Evolutionary conservation across 1,140 invertebrate genomes (phyloP), one percentile per base, ranked within the genome.

Genomic region (Zaprionus taronus): DNA sequence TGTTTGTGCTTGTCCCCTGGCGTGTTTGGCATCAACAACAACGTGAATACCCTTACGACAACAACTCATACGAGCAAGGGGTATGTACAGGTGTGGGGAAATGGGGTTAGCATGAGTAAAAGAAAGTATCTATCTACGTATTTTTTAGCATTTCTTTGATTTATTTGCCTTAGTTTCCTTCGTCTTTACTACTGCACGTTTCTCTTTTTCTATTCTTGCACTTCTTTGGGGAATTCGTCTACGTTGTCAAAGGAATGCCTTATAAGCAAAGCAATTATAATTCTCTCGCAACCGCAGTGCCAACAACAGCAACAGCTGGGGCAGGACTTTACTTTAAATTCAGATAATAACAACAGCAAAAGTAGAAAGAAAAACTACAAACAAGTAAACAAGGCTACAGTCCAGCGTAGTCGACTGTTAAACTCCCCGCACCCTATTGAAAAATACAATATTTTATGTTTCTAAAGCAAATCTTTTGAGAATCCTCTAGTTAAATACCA

Each of bases 101-200:
- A n/a, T 15, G 38, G 38, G 38, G 5, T 7, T n/a, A 41, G 14
- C 14, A 20, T 34, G 34, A 66, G 14, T 41, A 49, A 28, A 49
- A 69, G 68, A 75, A 66, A n/a, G 6, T 41, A 41, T 41, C 38
- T 41, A 41, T n/a, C 38, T 41, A 41, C 2, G 15, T 41, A 41
- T 41, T 41, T 41, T 41, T 2, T 41, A 15, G 36, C 49, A 60
- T 79, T 79, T 41, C 26, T 12, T 31, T 63, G 47, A 83, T 75
- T 81, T 81, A 77, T 87, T 87, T 84, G 75, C 85, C 84, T 87
- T 83, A 79, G 61, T 87, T 81, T 84, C 77, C 73, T 72, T 60
- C 79, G 12, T 36, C 14, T 12, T 71, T 70, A 64, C 72, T 79
- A 58, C 36, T 28, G 56, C 63, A 56, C 67, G 69, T 70, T 79